A percentile compares a stretch with the other conserved stretches of the same genome.
phyloP scores from a whole-genome alignment of 2,797 vertebrate species.

The Gephyroberyx darwinii region DNA sequence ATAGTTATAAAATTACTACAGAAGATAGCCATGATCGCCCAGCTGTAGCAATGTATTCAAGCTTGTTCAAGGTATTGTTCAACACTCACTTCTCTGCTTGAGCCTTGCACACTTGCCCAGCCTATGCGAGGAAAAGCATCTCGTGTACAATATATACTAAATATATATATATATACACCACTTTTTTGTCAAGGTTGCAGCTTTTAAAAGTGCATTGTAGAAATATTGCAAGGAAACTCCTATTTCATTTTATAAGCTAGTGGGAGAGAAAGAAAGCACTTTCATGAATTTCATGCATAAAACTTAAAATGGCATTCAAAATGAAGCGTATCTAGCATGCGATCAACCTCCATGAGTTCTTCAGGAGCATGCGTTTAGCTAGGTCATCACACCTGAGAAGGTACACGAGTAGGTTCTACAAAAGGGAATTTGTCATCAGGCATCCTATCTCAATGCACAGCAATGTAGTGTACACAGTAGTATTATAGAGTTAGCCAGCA shows the following conservation, averaged over 20 bases:
- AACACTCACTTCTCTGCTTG: constrained; percentile 16
- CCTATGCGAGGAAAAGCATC: constrained; percentile 57
- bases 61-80: constrained; percentile 23
- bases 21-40: constrained; percentile 35
- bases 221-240: constrained; percentile 76
- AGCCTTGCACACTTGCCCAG: constrained; percentile 13
- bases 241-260: constrained; percentile 59
- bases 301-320: constrained; percentile 74
- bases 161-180: constrained; percentile 63
- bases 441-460: constrained; percentile 56
- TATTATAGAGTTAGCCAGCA: constrained; percentile 46
- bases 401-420: constrained; percentile 71
- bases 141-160: constrained; percentile 66
- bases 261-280: constrained; percentile 68
- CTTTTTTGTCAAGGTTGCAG: constrained; percentile 55
- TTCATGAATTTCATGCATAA: constrained; percentile 80
- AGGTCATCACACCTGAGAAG: constrained; percentile 82
- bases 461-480: constrained; percentile 45
- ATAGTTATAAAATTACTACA: constrained; percentile 55
- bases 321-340: constrained; percentile 78
- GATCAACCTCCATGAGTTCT: constrained; percentile 58
- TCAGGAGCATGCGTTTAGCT: constrained; percentile 75
- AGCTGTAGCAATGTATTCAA: constrained; percentile 44
- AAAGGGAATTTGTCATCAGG: constrained; percentile 62
- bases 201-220: constrained; percentile 69